Evolutionary conservation across 2,888 invertebrate genomes (phyloP), one percentile per base, ranked within the genome.

Genomic region (Mythimna vitellina): DNA sequence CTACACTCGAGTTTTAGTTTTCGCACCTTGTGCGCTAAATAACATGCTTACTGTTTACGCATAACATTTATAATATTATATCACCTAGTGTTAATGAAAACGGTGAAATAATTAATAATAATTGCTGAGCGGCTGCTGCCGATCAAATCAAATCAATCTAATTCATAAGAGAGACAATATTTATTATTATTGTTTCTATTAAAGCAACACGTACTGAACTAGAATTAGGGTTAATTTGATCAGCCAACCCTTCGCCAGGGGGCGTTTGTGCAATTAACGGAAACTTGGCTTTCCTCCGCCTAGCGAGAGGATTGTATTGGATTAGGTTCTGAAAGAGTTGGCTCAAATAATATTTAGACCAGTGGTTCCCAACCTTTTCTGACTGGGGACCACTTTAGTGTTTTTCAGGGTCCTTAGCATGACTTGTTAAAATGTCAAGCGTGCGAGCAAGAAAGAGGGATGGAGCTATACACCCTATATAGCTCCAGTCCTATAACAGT

Each of bases 221-320:
- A 38, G 68, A 68, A 66, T 81, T 54, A 68, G 35, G 62, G 81
- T 66, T 84, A 73, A 84, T 82, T 69, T 63, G 68, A 82, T 82
- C 70, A 82, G 65, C 25, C 61, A 68, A 57, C 64, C 69, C 71
- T 60, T 73, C 61, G 78, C 84, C 80, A 61, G 61, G 71, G 77
- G 76, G 81, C 76, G 78, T 53, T 85, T 83, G 83, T 72, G 78
- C 79, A 88, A 89, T 89, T 86, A 88, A 81, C 81, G 82, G 57
- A 80, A 86, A 87, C 84, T 86, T 87, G 87, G 86, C 82, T 88
- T 87, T 69, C 81, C 77, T 80, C 76, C 81, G 60, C 84, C 80
- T 81, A 80, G 82, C 56, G 81, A 64, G 76, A 22, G 73, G 70
- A 84, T 84, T 82, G 73, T 78, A 80, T 73, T 77, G 80, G 81